Evolutionary conservation across 2,888 invertebrate genomes (phyloP).

Genomic region (Coelinius sp.): DNA sequence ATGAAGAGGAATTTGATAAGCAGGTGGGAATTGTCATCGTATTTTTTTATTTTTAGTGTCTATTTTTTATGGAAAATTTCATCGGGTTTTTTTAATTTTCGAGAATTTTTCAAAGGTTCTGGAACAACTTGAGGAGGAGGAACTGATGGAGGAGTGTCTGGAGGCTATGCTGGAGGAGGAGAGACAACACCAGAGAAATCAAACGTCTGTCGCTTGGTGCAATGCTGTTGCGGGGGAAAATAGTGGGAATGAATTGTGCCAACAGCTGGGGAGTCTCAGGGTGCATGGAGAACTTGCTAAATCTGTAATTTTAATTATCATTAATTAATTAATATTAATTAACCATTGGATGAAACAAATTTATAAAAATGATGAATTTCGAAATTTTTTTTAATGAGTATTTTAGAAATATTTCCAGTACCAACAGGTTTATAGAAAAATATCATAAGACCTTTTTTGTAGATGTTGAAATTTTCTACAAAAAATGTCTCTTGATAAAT

Average conservation of each 20-base stretch:
- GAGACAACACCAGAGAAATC: slow-evolving; percentile 67
- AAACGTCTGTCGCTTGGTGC: slow-evolving; percentile 65
- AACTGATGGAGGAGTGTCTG: slow-evolving; percentile 88
- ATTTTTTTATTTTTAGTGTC: too few relatives aligned
- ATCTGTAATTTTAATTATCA: slow-evolving; percentile 55
- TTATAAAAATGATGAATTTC: too few relatives aligned
- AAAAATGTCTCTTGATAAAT: too few relatives aligned
- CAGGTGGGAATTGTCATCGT: slow-evolving; percentile 74
- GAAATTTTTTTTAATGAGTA: too few relatives aligned
- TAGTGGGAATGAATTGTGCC: slow-evolving; percentile 65
- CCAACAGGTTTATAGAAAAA: neutral
- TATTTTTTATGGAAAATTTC: neutral
- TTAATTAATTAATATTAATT: neutral
- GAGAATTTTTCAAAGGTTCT: slow-evolving; percentile 76
- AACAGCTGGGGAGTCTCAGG: slow-evolving; percentile 63
- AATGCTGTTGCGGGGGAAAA: slow-evolving; percentile 61
- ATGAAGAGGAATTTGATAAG: slow-evolving; percentile 93
- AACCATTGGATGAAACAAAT: too few relatives aligned
- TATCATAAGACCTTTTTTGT: neutral
- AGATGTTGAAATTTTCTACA: neutral
- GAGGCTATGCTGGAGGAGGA: slow-evolving; percentile 88
- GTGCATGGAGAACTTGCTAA: slow-evolving; percentile 68
- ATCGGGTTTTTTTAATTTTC: slow-evolving; percentile 24
- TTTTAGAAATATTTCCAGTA: too few relatives aligned
- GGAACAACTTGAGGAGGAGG: slow-evolving; percentile 89